phyloP scores from a whole-genome alignment of 2,113 vertebrate species.

The Callopanchax toddi region DNA sequence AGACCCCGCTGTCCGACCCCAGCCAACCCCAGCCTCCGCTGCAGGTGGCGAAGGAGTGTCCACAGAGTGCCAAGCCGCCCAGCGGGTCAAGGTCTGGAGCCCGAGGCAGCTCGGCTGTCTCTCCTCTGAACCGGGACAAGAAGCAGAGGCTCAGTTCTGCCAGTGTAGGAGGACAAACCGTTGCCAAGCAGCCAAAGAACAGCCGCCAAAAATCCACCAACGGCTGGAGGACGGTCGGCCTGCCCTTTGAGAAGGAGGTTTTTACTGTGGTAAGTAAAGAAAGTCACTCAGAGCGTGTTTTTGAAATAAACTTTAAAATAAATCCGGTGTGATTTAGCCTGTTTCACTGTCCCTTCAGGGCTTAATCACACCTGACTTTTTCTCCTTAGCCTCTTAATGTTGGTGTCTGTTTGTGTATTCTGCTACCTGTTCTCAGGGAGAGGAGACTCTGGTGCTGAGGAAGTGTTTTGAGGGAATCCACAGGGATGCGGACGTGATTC shows the following conservation, averaged over 20 bases:
- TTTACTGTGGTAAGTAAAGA: conserved; percentile 90
- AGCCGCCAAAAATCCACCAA: conserved; percentile 89
- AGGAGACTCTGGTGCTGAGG: conserved; percentile 87
- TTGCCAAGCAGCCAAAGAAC: conserved; percentile 88
- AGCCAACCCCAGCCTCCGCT: conserved; percentile 82
- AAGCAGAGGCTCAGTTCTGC: conserved; percentile 84
- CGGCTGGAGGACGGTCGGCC: conserved; percentile 93
- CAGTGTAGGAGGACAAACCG: conserved; percentile 72
- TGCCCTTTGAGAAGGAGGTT: conserved; percentile 92
- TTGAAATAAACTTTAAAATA: conserved; percentile 24
- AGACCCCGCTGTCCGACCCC: conserved; percentile 90
- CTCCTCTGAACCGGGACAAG: conserved; percentile 84
- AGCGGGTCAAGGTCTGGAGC: conserved; percentile 90
- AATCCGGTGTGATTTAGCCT: conserved; percentile 24
- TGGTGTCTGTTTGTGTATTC: conserved; percentile 6
- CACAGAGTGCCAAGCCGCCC: conserved; percentile 93
- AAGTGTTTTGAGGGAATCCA: conserved; percentile 94
- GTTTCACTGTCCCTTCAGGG: no score
- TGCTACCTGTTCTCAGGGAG: conserved; percentile 81
- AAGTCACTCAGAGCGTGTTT: conserved; percentile 28
- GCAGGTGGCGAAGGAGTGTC: conserved; percentile 87
- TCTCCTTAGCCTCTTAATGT: conserved; percentile 6
- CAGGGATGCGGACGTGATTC: conserved; percentile 91
- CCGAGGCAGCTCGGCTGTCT: conserved; percentile 78
- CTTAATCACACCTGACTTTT: conserved; percentile 4